Percentiles rank a stretch among this genome's conserved stretches.
Conservation (phyloP, 2,888 invertebrate genomes). For the Alloplasta piceator region DNA sequence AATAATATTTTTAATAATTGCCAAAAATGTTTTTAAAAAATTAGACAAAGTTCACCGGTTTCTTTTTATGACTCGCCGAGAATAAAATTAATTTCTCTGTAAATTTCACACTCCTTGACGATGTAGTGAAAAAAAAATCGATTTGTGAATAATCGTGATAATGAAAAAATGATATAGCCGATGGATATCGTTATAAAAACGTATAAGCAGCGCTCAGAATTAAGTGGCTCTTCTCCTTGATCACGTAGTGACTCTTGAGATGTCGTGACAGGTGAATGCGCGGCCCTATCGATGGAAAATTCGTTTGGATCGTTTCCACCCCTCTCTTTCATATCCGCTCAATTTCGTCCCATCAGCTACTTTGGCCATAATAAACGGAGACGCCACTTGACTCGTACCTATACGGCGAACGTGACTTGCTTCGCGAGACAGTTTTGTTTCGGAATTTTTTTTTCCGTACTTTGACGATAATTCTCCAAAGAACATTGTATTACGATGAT, state of each 20-base stretch:
- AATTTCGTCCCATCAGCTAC: conserved; percentile 40
- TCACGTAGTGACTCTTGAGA: conserved; percentile 60
- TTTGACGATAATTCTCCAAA: too few species aligned
- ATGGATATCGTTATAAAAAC: conserved; percentile 20
- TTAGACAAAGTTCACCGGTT: too few species aligned
- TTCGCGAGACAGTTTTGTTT: too few species aligned
- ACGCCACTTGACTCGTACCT: conserved; percentile 37
- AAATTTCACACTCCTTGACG: too few species aligned
- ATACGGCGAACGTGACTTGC: conserved; percentile 43
- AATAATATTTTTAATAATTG: too few species aligned
- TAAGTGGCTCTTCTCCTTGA: conserved; percentile 39
- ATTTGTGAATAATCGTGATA: background rate
- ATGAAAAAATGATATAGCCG: background rate
- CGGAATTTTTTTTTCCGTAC: too few species aligned
- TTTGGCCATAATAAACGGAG: conserved; percentile 43
- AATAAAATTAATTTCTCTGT: too few species aligned
- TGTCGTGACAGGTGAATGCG: conserved; percentile 29
- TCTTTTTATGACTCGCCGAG: too few species aligned
- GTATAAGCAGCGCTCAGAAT: conserved; percentile 3
- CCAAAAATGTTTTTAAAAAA: too few species aligned
- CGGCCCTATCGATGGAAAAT: conserved; percentile 56
- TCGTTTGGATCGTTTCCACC: conserved; percentile 33
- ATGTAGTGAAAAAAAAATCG: too few species aligned
- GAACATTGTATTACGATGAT: too few species aligned
- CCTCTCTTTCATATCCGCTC: conserved; percentile 10